Conservation (phyloP, 2,113 vertebrate species). For the Psephotus haematonotus region DNA sequence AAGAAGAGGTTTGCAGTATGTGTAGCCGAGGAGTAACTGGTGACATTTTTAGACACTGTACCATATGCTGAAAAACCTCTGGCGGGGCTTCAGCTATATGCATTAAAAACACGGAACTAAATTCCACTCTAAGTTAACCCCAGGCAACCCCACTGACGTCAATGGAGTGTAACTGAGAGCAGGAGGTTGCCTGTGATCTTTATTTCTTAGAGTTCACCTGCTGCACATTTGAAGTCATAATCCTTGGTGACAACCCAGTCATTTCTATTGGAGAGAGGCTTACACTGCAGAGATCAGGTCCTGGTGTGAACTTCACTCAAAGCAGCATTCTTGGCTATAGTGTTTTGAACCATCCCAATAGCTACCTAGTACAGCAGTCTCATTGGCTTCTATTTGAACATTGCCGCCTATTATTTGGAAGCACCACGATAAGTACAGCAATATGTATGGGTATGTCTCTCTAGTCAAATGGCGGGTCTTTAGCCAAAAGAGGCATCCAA, state of each 20-base stretch:
- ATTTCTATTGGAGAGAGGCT: neutral
- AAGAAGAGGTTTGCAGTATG: neutral
- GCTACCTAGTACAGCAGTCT: neutral
- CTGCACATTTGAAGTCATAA: slow-evolving; percentile 60
- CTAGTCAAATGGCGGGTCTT: neutral
- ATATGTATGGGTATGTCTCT: accelerated
- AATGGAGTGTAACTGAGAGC: slow-evolving; percentile 61
- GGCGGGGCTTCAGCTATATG: neutral
- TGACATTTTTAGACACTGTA: neutral
- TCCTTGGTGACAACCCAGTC: slow-evolving; percentile 56
- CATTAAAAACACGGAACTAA: neutral
- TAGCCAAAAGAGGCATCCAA: neutral
- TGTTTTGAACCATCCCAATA: neutral
- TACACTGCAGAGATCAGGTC: neutral
- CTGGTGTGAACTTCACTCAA: neutral
- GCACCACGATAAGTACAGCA: neutral
- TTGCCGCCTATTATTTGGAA: neutral
- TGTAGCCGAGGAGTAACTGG: neutral
- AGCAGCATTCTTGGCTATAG: neutral
- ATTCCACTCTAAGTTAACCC: slow-evolving; percentile 28
- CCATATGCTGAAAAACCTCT: neutral
- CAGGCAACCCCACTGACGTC: slow-evolving; percentile 44
- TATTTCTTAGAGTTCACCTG: slow-evolving; percentile 61
- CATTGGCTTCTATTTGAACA: neutral
- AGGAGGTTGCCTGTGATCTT: slow-evolving; percentile 60